Evolutionary conservation across 2,888 invertebrate species (phyloP).

Genomic region (Ligdia adustata): DNA sequence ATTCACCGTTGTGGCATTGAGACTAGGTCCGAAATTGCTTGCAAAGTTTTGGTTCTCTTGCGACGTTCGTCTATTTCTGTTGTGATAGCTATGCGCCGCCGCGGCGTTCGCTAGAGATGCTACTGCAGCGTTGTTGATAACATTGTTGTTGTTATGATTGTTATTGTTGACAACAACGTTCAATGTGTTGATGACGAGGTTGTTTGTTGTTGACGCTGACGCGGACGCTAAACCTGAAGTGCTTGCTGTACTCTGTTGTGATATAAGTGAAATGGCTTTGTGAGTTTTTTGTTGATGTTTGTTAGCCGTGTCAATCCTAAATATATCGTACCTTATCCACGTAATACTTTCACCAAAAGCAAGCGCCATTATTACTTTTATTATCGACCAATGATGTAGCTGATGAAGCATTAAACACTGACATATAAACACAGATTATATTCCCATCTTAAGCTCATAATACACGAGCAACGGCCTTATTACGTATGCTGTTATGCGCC

Average conservation of each 20-base stretch:
- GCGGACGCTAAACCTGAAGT: conserved; percentile 58
- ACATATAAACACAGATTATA: background rate
- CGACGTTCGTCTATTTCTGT: conserved; percentile 75
- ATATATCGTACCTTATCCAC: conserved; percentile 9
- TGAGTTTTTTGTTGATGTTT: conserved; percentile 23
- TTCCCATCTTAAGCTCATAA: background rate
- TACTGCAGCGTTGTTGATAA: conserved; percentile 79
- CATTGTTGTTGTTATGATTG: conserved; percentile 81
- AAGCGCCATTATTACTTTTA: conserved; percentile 12
- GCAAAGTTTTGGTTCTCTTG: conserved; percentile 75
- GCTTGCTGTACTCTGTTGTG: conserved; percentile 71
- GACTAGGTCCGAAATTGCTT: conserved; percentile 74
- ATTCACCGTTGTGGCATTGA: conserved; percentile 72
- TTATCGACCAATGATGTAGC: conserved; percentile 13
- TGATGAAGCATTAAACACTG: conserved; percentile 10
- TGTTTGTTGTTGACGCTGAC: conserved; percentile 80
- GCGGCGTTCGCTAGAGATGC: conserved; percentile 79
- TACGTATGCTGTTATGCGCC: no score
- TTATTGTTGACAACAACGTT: conserved; percentile 82
- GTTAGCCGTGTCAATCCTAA: conserved; percentile 6
- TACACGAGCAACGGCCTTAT: background rate
- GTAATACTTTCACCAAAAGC: conserved; percentile 27
- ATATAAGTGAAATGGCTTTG: conserved; percentile 43
- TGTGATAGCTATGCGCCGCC: conserved; percentile 78
- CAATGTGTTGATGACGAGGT: conserved; percentile 78